Conservation (phyloP, 2,113 vertebrate genomes). For the Bufo gargarizans region DNA sequence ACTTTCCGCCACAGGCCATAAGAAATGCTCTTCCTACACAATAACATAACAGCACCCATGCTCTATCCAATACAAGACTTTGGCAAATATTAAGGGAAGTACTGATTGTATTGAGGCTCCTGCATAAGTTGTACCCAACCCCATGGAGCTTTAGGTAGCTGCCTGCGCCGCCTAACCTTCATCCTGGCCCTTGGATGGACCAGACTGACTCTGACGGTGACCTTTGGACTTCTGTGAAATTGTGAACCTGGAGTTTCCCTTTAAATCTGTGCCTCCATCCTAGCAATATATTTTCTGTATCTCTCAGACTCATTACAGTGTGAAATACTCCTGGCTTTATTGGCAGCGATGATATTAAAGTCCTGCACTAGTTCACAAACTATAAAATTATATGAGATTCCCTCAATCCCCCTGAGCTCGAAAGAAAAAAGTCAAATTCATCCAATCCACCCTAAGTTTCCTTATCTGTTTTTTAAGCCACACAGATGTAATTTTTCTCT, state of each 20-base stretch:
- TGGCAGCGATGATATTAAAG: conserved; percentile 25
- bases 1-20: too few species aligned
- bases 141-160: too few species aligned
- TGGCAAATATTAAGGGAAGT: too few species aligned
- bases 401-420: neutral
- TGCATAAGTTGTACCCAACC: too few species aligned
- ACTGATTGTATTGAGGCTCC: too few species aligned
- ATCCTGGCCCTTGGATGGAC: too few species aligned
- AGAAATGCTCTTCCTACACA: too few species aligned
- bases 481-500: conserved; percentile 43
- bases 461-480: conserved; percentile 31
- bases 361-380: neutral
- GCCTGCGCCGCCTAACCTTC: too few species aligned
- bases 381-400: conserved; percentile 33
- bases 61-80: too few species aligned
- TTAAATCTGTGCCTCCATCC: neutral
- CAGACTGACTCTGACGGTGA: too few species aligned
- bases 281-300: neutral
- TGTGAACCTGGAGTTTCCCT: neutral
- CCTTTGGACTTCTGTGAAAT: too few species aligned
- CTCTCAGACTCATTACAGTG: neutral
- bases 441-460: neutral
- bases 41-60: too few species aligned
- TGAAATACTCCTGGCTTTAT: neutral
- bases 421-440: neutral